Evolutionary conservation across 2,113 vertebrate genomes (phyloP).

Genomic region (Picathartes gymnocephalus): DNA sequence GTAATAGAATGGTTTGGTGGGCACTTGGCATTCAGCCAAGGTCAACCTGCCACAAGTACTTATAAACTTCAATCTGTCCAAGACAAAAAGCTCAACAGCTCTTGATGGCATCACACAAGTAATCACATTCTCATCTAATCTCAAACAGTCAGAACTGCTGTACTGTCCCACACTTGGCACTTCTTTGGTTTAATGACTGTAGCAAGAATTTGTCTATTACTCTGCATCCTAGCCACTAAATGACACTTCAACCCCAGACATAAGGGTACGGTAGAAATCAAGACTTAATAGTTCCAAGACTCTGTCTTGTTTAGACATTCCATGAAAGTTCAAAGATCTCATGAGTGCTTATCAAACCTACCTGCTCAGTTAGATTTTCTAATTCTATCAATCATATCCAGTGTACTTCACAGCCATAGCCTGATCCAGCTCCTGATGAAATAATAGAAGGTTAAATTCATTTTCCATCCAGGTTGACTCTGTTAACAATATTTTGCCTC

Average conservation of each 20-base stretch:
- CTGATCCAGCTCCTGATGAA: background rate
- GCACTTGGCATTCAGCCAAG: background rate
- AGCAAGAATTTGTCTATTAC: background rate
- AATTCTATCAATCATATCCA: background rate
- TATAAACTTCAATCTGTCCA: background rate
- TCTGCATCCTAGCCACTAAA: background rate
- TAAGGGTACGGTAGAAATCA: background rate
- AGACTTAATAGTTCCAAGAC: background rate
- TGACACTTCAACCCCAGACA: background rate
- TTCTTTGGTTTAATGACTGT: background rate
- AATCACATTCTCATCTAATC: background rate
- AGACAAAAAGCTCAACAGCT: background rate
- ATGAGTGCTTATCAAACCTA: background rate
- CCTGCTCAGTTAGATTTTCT: background rate
- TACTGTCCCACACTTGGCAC: background rate
- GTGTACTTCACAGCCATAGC: background rate
- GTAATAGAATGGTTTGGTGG: background rate
- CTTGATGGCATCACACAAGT: background rate
- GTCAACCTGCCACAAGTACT: accelerated
- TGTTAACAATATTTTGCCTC: background rate
- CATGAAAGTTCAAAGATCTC: background rate
- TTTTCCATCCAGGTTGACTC: background rate
- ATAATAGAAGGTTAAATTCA: background rate
- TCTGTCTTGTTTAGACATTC: background rate
- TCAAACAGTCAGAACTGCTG: background rate